Evolutionary conservation across 2,113 vertebrate genomes (phyloP), one percentile per base, ranked within the genome.

Genomic region (Brachyistius frenatus): DNA sequence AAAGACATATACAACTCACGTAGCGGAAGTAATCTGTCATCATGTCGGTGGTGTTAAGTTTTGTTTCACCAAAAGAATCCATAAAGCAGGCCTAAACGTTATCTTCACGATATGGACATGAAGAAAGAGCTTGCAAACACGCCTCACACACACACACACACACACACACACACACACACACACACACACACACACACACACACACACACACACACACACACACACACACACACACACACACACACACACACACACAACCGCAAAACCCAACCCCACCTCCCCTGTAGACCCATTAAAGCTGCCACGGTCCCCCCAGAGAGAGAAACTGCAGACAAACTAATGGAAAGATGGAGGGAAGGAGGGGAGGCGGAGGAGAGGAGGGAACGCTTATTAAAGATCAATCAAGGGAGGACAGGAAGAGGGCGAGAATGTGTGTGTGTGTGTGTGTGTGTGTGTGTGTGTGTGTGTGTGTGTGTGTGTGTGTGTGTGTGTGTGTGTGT

Each of bases 211-310:
- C 35, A 61, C 23, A 50, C 66, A 69, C 23, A 23, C 23, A 52
- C 44, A 3, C 44, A 7, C 39, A 7, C 56, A 67, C 35, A 52
- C 57, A 23, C 4, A 41, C 53, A 57, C 73, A 11, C 56, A 32
- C 66, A 74, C 35, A 71, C 37, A 63, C 56, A 69, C 76, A 81
- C 66, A 58, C 56, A 15, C n/a, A 72, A 81, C 78, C 81, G 13
- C 86, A 89, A 80, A 71, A 80, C 87, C 81, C 87, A 80, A 76
- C 76, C 77, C 88, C 88, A 82, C 84, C 92, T 86, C 86, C 87
- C 85, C 83, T 88, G 86, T 69, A 87, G 91, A 93, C 88, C 90
- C 91, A 93, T 93, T 92, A 93, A 94, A 92, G 69, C 84, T 81
- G 73, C 84, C 79, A 73, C 36, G 30, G 76, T 85, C 76, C 83